Evolutionary conservation across 2,113 vertebrate species (phyloP), one percentile per base, ranked within the genome.

Genomic region (Fregetta grallaria): DNA sequence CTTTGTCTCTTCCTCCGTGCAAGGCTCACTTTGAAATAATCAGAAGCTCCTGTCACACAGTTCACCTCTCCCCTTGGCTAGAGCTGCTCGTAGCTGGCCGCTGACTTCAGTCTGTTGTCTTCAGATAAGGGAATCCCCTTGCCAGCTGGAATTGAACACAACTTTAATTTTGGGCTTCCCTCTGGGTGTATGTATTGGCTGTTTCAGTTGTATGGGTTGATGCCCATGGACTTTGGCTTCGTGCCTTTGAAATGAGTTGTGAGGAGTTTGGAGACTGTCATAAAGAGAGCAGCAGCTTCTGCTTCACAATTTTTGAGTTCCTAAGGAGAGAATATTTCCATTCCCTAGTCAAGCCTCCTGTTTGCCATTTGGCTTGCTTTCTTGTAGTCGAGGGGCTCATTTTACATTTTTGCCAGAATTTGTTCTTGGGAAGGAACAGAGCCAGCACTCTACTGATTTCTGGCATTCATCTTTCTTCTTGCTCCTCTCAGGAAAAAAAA

Each of bases 401-500:
- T 71, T 62, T 59, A 45, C 1, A 1, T 38, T 80, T 87, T 53
- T 40, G 16, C 19, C 36, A 26, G 73, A 40, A 27, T 34, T 34
- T 49, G 3, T 44, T 45, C n/a, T 50, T n/a, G 62, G 55, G 23
- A 70, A 66, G 92, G 58, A 76, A n/a, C 13, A 10, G 52, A 81
- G 83, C 40, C 65, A 63, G 18, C 61, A 22, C 2, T 52, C 68
- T 52, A 3, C 45, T 67, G 66, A 71, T 70, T 76, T 44, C 72
- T 79, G 17, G 5, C 27, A 13, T 73, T 58, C 42, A 1, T 32
- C 3, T 72, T 72, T 21, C 52, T 75, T 58, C 59, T 94, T 47
- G 1, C 7, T 88, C 63, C 71, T 73, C 45, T 62, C 58, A 99
- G 99, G 99, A 99, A 83, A 97, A 98, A 90, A 99, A 99, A 97